Percentiles rank a stretch among this genome's conserved stretches.
Evolutionary conservation across 2,797 vertebrate genomes (phyloP).

Genomic region (Chaetodon trifasciatus): DNA sequence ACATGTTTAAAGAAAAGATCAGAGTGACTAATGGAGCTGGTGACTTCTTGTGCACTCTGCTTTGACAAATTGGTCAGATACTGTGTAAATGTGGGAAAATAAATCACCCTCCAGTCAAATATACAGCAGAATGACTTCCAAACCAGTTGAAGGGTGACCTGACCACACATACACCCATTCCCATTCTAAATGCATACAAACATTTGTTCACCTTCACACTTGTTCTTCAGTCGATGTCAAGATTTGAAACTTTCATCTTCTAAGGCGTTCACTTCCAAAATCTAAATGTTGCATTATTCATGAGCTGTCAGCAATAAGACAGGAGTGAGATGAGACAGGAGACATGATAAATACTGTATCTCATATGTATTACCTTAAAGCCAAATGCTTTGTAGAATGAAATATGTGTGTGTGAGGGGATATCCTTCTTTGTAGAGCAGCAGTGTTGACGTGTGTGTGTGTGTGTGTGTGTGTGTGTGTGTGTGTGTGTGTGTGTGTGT

Average conservation of each 20-base stretch:
- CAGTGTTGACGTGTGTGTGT: neutral
- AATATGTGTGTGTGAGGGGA: slow-evolving; percentile 1
- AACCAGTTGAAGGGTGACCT: neutral
- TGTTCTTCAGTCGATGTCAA: slow-evolving; percentile 7
- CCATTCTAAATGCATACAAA: slow-evolving; percentile 13
- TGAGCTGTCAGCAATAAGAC: neutral
- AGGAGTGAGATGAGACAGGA: slow-evolving; percentile 8
- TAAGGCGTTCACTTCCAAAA: slow-evolving; percentile 8
- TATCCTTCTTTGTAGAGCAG: slow-evolving; percentile 2
- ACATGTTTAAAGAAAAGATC: neutral
- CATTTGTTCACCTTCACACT: slow-evolving; percentile 3
- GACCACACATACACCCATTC: neutral
- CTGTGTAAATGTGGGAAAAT: neutral
- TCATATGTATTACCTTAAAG: slow-evolving; percentile 2
- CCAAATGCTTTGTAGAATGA: neutral
- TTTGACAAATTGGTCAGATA: neutral
- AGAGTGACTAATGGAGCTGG: neutral
- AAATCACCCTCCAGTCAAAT: neutral
- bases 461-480: neutral
- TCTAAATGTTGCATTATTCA: slow-evolving; percentile 26
- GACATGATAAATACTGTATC: slow-evolving; percentile 19
- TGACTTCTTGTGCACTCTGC: neutral
- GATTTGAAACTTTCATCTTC: slow-evolving; percentile 1
- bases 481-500: slow-evolving; percentile 2
- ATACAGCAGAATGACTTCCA: neutral